Base-by-base conservation (phyloP, 2,797 vertebrate genomes). In the Chelon labrosus region DNA sequence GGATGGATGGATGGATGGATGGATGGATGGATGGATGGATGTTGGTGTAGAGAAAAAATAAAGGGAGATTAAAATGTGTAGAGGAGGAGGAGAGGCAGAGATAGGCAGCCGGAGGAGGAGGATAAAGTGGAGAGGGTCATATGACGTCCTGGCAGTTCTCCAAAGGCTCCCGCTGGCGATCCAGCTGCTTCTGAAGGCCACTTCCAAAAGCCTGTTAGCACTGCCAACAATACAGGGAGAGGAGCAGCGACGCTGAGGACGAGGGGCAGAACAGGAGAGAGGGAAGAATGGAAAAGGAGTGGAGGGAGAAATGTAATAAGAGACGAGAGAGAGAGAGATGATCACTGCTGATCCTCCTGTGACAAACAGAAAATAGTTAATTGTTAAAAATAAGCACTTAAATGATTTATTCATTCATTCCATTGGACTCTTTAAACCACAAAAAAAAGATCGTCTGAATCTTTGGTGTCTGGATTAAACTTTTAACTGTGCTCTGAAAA, bases 121-220 rank as follows among this genome's bases (percentile, higher is more conserved):
- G 79, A 76, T 61, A 58, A 76, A 61, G 72, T 65, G 67, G 72
- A 73, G 67, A 76, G 59, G 78, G 42, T 55, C 66, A 56, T 38
- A 69, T 68, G 80, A 82, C n/a, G 60, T 53, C 47, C 73, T 84
- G 88, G 82, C 73, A 20, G 53, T 55, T 64, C 50, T 86, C 82
- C 86, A 82, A 80, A 85, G 65, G 73, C 77, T 77, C 20, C 74
- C 70, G 53, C 72, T 49, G 19, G 70, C 19, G 47, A 73, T 86
- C 72, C 84, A 83, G 79, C 85, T 85, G 80, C 79, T 85, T 77
- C 64, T 83, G 75, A 88, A 86, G 80, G 78, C 73, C 83, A 73
- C 77, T 71, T 64, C 8, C 39, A 70, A 76, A 73, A 71, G 25
- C 51, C 77, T 17, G 67, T 76, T 73, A 72, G 73, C 55, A 10